Evolutionary conservation across 1,140 invertebrate species (phyloP).

Genomic region (Aphelinus atriplicis): DNA sequence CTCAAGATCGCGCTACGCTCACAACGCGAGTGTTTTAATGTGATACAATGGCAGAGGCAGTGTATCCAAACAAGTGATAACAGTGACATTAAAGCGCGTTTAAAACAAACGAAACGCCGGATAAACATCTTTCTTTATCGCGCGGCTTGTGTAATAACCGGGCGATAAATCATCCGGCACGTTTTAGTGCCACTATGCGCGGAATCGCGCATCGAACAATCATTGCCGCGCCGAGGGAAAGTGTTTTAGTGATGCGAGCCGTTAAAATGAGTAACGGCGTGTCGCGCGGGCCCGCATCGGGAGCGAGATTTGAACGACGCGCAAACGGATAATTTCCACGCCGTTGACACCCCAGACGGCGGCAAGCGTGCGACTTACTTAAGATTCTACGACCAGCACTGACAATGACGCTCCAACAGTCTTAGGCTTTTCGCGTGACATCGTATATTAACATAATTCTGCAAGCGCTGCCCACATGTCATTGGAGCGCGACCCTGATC

Average conservation of each 20-base stretch:
- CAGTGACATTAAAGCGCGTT: neutral
- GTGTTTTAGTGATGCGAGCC: conserved; percentile 21
- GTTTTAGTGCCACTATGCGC: conserved; percentile 1
- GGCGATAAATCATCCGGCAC: conserved; percentile 15
- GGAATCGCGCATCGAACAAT: conserved; percentile 19
- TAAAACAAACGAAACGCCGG: conserved; percentile 1
- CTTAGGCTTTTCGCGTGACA: conserved; percentile 5
- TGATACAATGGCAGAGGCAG: neutral
- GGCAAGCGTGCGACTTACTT: conserved; percentile 15
- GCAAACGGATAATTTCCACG: conserved; percentile 37
- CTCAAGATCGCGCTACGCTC: neutral
- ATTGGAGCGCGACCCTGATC: too few species aligned
- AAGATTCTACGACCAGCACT: conserved; percentile 33
- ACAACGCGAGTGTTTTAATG: neutral
- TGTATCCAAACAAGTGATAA: neutral
- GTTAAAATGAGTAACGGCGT: conserved; percentile 29
- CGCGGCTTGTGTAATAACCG: conserved; percentile 7
- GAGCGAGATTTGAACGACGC: neutral
- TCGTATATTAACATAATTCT: conserved; percentile 34
- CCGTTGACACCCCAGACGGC: conserved; percentile 25
- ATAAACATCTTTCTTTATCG: conserved; percentile 19
- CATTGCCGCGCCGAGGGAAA: conserved; percentile 8
- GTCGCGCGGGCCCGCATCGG: neutral
- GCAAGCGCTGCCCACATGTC: conserved; percentile 16
- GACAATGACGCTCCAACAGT: conserved; percentile 21